Percentiles rank a stretch among this genome's conserved stretches.
Conservation (phyloP, 2,797 vertebrate species). For the Propithecus deckenii region DNA sequence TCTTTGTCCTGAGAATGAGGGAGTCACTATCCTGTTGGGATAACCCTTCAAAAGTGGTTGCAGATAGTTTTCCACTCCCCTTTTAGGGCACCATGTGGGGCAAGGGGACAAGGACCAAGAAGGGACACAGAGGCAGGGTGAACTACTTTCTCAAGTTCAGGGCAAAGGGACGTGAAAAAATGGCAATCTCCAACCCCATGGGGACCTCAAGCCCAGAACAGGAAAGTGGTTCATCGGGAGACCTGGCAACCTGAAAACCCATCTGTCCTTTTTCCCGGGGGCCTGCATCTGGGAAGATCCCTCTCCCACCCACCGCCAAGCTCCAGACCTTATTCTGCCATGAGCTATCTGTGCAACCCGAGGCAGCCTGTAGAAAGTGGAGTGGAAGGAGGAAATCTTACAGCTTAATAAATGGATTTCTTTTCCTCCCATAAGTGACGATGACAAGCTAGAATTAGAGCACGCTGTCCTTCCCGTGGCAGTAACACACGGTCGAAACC, state of each 20-base stretch:
- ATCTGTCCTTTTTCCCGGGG: neutral
- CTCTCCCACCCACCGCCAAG: neutral
- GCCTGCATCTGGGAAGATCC: neutral
- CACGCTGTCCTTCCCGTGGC: neutral
- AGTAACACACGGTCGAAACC: neutral
- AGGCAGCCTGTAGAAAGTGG: neutral
- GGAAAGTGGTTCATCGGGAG: neutral
- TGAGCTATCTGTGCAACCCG: neutral
- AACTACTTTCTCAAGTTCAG: neutral
- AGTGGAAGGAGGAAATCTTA: neutral
- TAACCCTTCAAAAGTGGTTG: neutral
- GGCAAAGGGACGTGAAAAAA: neutral
- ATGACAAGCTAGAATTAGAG: conserved; percentile 3
- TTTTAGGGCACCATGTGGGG: neutral
- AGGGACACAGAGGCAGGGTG: neutral
- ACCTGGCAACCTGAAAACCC: neutral
- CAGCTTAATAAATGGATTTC: neutral
- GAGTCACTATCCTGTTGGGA: neutral
- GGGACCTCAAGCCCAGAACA: neutral
- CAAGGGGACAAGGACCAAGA: neutral
- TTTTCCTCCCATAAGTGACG: neutral
- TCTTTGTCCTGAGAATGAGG: neutral
- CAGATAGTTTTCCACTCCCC: no score
- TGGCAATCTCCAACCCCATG: neutral
- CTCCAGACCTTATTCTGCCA: neutral